Conservation (phyloP, 2,888 invertebrate genomes). For the Sialis fuliginosa region DNA sequence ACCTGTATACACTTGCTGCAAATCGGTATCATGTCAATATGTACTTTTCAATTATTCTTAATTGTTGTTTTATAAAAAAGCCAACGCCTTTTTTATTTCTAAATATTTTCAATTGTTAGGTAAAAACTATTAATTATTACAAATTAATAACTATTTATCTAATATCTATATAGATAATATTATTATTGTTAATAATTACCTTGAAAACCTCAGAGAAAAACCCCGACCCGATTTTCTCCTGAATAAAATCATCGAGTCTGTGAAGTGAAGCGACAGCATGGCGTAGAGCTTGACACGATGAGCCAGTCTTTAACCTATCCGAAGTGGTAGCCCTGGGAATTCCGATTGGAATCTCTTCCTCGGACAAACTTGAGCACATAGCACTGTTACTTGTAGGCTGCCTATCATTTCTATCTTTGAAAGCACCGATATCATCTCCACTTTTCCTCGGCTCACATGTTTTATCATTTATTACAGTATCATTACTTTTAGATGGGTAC, state of each 20-base stretch:
- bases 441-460: not conserved
- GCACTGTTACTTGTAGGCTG: not conserved
- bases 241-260: constrained; percentile 82
- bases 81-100: not conserved
- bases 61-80: no score
- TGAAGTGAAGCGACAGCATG: constrained; percentile 85
- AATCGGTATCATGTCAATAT: no score
- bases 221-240: constrained; percentile 85
- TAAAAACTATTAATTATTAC: no score
- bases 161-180: no score
- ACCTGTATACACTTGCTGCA: no score
- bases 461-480: not conserved
- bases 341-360: no score
- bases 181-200: constrained; percentile 39
- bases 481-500: no score
- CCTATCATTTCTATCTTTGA: not conserved
- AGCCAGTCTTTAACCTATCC: constrained; percentile 44
- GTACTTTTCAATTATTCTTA: no score
- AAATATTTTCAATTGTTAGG: not conserved
- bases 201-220: constrained; percentile 97
- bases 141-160: no score
- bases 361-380: no score
- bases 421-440: not conserved
- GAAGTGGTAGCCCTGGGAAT: constrained; percentile 14
- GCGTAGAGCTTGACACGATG: constrained; percentile 76